These are phyloP conservation scores for Helobdella robusta DNA, from an alignment of 2,888 invertebrate genomes.

Conservation along the genomic window DNA sequence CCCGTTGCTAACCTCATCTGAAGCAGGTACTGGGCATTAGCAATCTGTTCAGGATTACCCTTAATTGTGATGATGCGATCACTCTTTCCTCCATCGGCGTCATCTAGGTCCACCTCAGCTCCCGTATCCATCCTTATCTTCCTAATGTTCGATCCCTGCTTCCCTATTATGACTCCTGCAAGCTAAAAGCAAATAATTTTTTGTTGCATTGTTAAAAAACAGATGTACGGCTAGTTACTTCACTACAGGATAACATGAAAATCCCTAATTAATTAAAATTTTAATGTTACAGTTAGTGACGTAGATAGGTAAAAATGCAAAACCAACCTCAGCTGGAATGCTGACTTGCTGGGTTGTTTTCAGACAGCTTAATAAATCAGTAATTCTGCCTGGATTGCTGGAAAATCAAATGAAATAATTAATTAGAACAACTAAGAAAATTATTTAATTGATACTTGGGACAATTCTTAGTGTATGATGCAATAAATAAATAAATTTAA, in stretches of 20 bases:
- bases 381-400: too few species aligned
- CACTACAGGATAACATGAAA: too few species aligned
- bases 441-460: too few species aligned
- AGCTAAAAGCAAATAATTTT: slow-evolving; percentile 58
- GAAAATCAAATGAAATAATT: too few species aligned
- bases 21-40: slow-evolving; percentile 94
- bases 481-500: too few species aligned
- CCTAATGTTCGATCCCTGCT: slow-evolving; percentile 89
- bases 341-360: slow-evolving; percentile 68
- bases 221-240: too few species aligned
- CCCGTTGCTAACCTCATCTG: slow-evolving; percentile 94
- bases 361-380: background rate
- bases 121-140: slow-evolving; percentile 91
- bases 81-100: slow-evolving; percentile 65
- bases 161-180: slow-evolving; percentile 97
- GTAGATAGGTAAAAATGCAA: too few species aligned
- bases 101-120: slow-evolving; percentile 90
- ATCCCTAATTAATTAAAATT: too few species aligned
- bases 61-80: slow-evolving; percentile 93
- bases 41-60: slow-evolving; percentile 78
- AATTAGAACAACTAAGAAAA: too few species aligned
- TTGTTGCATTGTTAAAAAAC: too few species aligned
- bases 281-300: too few species aligned
- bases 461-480: too few species aligned
- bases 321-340: slow-evolving; percentile 89